Conservation (phyloP, 2,888 invertebrate genomes). For the Andrena marginata region DNA sequence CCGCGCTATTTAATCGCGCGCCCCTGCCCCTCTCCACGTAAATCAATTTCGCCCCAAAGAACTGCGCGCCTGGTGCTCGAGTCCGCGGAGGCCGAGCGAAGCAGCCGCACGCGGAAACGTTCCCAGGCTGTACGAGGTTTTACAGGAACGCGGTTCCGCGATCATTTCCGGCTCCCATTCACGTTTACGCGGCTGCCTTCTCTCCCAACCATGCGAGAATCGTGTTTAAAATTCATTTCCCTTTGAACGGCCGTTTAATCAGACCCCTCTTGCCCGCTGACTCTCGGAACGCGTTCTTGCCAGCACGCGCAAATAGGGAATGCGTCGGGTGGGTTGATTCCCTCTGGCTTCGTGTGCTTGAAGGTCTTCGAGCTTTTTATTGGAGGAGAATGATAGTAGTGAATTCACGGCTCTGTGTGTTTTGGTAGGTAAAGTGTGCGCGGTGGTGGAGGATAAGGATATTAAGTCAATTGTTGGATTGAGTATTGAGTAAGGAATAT, state of each 20-base stretch:
- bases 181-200: slow-evolving; percentile 7
- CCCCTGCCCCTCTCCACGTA: neutral
- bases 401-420: neutral
- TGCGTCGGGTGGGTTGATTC: slow-evolving; percentile 17
- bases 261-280: slow-evolving; percentile 11
- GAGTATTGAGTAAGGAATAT: neutral
- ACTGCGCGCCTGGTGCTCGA: neutral
- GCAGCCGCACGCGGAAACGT: neutral
- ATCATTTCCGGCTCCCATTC: slow-evolving; percentile 48
- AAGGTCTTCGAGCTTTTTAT: neutral
- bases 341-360: neutral
- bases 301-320: neutral
- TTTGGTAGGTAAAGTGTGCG: neutral
- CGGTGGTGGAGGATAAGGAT: neutral
- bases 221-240: slow-evolving; percentile 57
- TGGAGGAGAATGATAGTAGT: neutral
- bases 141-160: slow-evolving; percentile 3
- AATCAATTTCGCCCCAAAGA: slow-evolving; percentile 17
- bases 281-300: slow-evolving; percentile 15
- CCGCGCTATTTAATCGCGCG: slow-evolving; percentile 19
- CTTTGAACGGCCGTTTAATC: slow-evolving; percentile 48
- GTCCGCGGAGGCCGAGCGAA: neutral
- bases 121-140: neutral
- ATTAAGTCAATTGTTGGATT: neutral
- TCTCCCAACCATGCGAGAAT: slow-evolving; percentile 24